phyloP scores from a whole-genome alignment of 2,113 vertebrate genomes.

The Apodemus sylvaticus region DNA sequence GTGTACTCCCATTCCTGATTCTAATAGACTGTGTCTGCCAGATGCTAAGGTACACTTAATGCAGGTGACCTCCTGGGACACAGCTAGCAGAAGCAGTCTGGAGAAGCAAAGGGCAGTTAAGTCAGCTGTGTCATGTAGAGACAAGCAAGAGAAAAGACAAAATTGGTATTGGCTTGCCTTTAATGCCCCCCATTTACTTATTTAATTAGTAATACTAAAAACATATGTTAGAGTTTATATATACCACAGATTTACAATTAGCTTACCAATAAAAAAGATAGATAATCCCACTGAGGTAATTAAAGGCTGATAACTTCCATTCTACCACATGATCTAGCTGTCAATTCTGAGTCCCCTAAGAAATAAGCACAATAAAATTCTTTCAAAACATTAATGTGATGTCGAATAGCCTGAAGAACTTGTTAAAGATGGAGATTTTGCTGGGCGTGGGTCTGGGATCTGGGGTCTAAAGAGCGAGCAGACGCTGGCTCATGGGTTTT shows the following conservation, averaged over 20 bases:
- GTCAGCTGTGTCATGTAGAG: background rate
- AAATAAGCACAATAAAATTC: conserved; percentile 21
- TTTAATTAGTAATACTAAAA: background rate
- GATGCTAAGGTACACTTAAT: background rate
- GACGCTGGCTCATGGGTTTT: background rate
- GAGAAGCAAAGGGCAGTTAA: background rate
- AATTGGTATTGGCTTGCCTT: background rate
- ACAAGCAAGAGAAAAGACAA: background rate
- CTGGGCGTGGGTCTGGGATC: background rate
- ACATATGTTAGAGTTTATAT: background rate
- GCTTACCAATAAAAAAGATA: background rate
- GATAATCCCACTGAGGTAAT: background rate
- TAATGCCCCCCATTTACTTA: background rate
- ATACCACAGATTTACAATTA: background rate
- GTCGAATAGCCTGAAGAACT: background rate
- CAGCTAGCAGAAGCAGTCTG: background rate
- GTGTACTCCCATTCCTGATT: background rate
- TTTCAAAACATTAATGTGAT: background rate
- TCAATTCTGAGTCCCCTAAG: background rate
- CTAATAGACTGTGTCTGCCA: no score
- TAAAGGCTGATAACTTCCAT: background rate
- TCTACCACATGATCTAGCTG: background rate
- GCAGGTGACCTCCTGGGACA: background rate
- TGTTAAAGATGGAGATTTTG: background rate
- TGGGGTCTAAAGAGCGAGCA: background rate